Evolutionary conservation across 2,113 vertebrate genomes (phyloP).

Genomic region (Cacatua alba): DNA sequence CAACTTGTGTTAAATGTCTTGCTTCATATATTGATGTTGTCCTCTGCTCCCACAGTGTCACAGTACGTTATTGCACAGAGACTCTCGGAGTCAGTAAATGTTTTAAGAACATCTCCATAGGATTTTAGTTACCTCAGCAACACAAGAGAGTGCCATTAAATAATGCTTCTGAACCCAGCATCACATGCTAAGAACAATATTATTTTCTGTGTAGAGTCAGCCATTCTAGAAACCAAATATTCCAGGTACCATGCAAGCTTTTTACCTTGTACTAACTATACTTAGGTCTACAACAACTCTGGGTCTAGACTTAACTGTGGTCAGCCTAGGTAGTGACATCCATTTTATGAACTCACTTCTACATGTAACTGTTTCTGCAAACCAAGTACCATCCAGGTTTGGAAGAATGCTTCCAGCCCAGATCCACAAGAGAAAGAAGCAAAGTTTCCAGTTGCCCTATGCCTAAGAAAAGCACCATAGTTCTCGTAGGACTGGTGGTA

Average conservation of each 20-base stretch:
- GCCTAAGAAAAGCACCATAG: background rate
- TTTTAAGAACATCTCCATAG: background rate
- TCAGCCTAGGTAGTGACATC: background rate
- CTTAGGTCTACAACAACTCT: background rate
- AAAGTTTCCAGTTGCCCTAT: background rate
- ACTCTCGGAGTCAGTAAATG: background rate
- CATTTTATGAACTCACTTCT: background rate
- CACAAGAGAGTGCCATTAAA: background rate
- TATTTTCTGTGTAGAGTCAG: background rate
- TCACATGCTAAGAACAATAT: fast-evolving
- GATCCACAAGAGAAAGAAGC: background rate
- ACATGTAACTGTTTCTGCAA: background rate
- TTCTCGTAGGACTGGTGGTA: background rate
- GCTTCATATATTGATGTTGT: background rate
- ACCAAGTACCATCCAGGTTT: background rate
- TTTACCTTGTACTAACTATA: background rate
- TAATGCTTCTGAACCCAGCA: background rate
- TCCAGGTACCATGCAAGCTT: background rate
- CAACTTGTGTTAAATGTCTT: background rate
- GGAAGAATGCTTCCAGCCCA: background rate
- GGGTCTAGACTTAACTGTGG: background rate
- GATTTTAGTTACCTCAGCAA: background rate
- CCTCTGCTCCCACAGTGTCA: background rate
- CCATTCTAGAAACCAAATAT: background rate
- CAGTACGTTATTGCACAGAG: background rate